Conservation (phyloP, 1,140 invertebrate species). For the Dendrolimus punctatus region DNA sequence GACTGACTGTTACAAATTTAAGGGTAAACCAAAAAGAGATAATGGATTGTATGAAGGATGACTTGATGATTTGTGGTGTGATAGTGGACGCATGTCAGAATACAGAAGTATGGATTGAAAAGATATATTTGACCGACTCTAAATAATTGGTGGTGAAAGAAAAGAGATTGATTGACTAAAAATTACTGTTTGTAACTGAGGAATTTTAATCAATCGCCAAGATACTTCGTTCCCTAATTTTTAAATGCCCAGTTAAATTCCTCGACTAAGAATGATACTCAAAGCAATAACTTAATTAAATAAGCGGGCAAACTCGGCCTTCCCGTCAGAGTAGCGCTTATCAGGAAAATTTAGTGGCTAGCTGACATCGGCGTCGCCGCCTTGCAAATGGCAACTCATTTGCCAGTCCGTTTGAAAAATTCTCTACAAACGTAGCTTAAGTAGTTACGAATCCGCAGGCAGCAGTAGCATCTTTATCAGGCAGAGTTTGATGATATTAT, state of each 20-base stretch:
- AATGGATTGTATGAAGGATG: too few relatives aligned
- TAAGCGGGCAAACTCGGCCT: slow-evolving; percentile 38
- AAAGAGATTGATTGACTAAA: too few relatives aligned
- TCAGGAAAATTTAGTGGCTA: slow-evolving; percentile 56
- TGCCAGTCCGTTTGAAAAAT: slow-evolving; percentile 51
- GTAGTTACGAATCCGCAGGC: slow-evolving; percentile 25
- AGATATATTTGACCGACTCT: too few relatives aligned
- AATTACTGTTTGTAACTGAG: neutral
- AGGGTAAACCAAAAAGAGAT: too few relatives aligned
- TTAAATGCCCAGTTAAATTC: slow-evolving; percentile 16
- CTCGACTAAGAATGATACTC: slow-evolving; percentile 30
- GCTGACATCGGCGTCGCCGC: slow-evolving; percentile 54
- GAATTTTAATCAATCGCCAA: neutral
- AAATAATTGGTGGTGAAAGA: too few relatives aligned
- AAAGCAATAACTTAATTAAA: slow-evolving; percentile 53
- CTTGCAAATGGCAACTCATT: slow-evolving; percentile 50
- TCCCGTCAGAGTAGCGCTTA: slow-evolving; percentile 48
- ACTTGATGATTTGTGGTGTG: too few relatives aligned
- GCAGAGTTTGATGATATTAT: neutral
- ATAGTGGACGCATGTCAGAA: too few relatives aligned
- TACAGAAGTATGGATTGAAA: too few relatives aligned
- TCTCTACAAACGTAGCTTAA: slow-evolving; percentile 23
- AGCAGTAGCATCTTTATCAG: slow-evolving; percentile 4
- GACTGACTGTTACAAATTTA: too few relatives aligned
- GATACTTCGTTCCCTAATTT: neutral